A percentile compares a stretch with the other conserved stretches of the same genome.
These are phyloP conservation scores for Clitarchus hookeri DNA, from an alignment of 2,888 invertebrate species.

Conservation along the genomic window DNA sequence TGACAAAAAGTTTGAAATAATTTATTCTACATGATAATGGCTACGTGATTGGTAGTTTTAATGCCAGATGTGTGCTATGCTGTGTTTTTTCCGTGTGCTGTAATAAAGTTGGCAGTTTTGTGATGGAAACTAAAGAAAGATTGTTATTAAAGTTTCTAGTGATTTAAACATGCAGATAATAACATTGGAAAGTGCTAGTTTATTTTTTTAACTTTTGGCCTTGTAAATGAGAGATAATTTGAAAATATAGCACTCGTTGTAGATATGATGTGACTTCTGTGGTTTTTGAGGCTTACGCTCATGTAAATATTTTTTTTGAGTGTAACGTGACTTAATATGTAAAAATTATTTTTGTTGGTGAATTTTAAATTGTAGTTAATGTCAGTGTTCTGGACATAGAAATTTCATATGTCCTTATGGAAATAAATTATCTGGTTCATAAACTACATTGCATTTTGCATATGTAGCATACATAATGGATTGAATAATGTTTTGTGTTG, in stretches of 20 bases:
- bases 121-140: background rate
- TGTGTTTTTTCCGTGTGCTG: background rate
- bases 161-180: background rate
- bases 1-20: background rate
- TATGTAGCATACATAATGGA: background rate
- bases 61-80: conserved; percentile 14
- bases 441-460: background rate
- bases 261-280: background rate
- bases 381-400: background rate
- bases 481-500: background rate
- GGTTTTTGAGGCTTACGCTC: background rate
- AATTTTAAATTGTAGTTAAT: conserved; percentile 4
- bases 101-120: conserved; percentile 9
- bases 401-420: background rate
- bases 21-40: background rate
- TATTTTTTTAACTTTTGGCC: conserved; percentile 4
- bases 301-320: too few relatives aligned
- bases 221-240: background rate
- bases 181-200: conserved; percentile 1
- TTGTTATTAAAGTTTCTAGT: conserved; percentile 6
- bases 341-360: background rate
- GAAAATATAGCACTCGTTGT: conserved; percentile 5
- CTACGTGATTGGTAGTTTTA: background rate
- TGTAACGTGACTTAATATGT: background rate
- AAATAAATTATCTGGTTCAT: background rate